Evolutionary conservation across 2,113 vertebrate genomes (phyloP).

Genomic region (Muntiacus reevesi): DNA sequence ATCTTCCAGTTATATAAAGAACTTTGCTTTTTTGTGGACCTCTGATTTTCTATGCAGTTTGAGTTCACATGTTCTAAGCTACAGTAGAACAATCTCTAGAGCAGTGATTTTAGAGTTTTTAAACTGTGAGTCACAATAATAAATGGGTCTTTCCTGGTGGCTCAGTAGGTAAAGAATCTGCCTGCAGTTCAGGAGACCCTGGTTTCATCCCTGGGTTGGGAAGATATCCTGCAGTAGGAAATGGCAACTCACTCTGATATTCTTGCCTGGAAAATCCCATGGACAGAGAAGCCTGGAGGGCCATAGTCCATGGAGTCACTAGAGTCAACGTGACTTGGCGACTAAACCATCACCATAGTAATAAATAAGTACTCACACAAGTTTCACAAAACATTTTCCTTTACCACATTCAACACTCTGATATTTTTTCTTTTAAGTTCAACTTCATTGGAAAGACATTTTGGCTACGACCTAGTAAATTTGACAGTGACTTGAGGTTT

Average conservation of each 20-base stretch:
- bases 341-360: background rate
- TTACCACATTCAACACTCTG: background rate
- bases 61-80: background rate
- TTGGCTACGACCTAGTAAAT: constrained; percentile 10
- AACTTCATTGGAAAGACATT: background rate
- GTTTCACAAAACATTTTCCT: background rate
- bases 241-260: background rate
- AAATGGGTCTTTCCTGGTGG: background rate
- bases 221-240: background rate
- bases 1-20: background rate
- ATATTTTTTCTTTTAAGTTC: background rate
- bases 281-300: background rate
- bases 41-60: background rate
- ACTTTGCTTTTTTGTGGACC: background rate
- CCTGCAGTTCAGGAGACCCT: background rate
- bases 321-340: background rate
- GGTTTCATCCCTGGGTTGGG: background rate
- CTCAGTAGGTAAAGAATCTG: background rate
- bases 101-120: background rate
- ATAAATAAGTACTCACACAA: background rate
- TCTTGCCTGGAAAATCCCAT: background rate
- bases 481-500: constrained; percentile 4
- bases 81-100: background rate
- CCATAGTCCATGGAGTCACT: background rate
- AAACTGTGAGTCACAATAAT: background rate